A percentile compares a stretch with the other conserved stretches of the same genome.
Conservation (phyloP, 2,888 invertebrate species). For the Limenitis camilla region DNA sequence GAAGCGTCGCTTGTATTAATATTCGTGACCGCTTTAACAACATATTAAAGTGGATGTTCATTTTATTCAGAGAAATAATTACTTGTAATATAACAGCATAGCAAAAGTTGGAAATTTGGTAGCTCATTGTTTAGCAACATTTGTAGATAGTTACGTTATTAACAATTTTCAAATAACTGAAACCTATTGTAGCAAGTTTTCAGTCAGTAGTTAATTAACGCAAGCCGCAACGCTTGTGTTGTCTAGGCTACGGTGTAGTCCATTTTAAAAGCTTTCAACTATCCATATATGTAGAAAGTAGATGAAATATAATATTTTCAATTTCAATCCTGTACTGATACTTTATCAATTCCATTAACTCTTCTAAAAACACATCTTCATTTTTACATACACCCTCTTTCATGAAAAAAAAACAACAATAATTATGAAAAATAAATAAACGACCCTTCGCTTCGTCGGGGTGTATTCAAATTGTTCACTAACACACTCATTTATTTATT, state of each 20-base stretch:
- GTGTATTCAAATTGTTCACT: no score
- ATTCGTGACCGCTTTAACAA: no score
- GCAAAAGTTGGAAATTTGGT: constrained; percentile 5
- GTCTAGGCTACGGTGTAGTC: constrained; percentile 32
- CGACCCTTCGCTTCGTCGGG: no score
- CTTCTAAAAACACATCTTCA: no score
- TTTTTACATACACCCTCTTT: no score
- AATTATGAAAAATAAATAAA: no score
- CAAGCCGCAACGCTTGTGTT: constrained; percentile 51
- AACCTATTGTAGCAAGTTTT: constrained; percentile 57
- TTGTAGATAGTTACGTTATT: constrained; percentile 26
- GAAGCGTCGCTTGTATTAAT: no score
- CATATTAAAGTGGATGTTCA: no score
- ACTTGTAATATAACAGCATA: constrained; percentile 2
- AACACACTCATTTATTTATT: no score
- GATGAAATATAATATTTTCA: background rate
- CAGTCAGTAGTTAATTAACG: constrained; percentile 64
- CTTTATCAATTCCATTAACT: no score
- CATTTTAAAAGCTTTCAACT: constrained; percentile 12
- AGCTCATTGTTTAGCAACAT: constrained; percentile 11
- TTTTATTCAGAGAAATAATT: background rate
- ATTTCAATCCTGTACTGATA: background rate
- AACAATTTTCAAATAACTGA: constrained; percentile 51
- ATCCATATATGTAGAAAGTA: background rate
- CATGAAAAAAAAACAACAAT: no score